Evolutionary conservation across 2,888 invertebrate genomes (phyloP).

Genomic region (Cryptus armator): DNA sequence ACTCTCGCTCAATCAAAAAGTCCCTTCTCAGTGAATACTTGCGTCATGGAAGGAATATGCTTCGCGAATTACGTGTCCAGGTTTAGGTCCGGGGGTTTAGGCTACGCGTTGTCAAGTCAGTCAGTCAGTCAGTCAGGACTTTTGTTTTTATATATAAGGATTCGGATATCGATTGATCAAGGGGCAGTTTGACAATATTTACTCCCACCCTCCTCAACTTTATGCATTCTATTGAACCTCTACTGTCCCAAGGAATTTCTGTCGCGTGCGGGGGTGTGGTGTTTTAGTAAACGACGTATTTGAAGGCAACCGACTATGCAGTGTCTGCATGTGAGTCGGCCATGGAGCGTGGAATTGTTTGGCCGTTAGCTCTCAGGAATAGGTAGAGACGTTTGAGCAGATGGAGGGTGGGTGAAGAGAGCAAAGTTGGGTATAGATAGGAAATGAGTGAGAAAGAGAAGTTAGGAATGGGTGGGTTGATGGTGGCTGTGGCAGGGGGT

Average conservation of each 20-base stretch:
- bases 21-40: too few species aligned
- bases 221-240: not conserved
- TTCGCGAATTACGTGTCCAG: too few species aligned
- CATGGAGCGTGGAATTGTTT: constrained; percentile 76
- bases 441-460: constrained; percentile 55
- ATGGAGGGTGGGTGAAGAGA: constrained; percentile 63
- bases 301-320: constrained; percentile 16
- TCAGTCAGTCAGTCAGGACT: too few species aligned
- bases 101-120: too few species aligned
- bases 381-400: constrained; percentile 69
- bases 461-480: constrained; percentile 44
- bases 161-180: not conserved
- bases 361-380: constrained; percentile 78
- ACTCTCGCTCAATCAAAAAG: too few species aligned
- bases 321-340: constrained; percentile 65
- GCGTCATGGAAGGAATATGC: too few species aligned
- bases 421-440: constrained; percentile 53
- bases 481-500: constrained; percentile 76
- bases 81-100: too few species aligned
- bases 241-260: not conserved
- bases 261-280: constrained; percentile 26
- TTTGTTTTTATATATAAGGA: too few species aligned
- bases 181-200: not conserved
- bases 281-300: constrained; percentile 39
- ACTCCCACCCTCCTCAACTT: not conserved